These are phyloP conservation scores for Drosophila dives DNA, from an alignment of 2,888 invertebrate species.

Conservation along the genomic window DNA sequence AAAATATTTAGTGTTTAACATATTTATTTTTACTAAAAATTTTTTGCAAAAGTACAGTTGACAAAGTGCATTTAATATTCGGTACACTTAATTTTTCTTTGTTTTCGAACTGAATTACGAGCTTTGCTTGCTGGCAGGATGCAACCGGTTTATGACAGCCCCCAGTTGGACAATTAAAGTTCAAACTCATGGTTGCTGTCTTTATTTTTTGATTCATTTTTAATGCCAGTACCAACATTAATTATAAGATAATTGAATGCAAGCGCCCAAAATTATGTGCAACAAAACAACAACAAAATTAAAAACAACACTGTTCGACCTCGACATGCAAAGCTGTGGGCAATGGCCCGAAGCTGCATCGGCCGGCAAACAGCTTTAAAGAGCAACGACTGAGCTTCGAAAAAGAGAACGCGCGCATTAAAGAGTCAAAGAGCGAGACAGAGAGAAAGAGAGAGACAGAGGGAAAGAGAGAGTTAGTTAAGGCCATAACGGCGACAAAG, in stretches of 20 bases:
- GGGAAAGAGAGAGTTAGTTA: conserved; percentile 10
- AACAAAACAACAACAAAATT: conserved; percentile 29
- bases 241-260: conserved; percentile 76
- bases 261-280: conserved; percentile 53
- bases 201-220: conserved; percentile 38
- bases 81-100: conserved; percentile 7
- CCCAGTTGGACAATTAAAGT: conserved; percentile 63
- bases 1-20: background rate
- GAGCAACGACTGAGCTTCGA: conserved; percentile 25
- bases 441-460: conserved; percentile 4
- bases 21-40: background rate
- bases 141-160: conserved; percentile 50
- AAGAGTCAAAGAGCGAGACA: conserved; percentile 6
- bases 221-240: conserved; percentile 55
- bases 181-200: conserved; percentile 66
- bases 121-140: conserved; percentile 38
- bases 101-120: conserved; percentile 36
- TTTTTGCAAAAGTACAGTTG: background rate
- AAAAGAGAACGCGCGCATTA: conserved; percentile 4
- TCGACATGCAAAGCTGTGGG: conserved; percentile 78
- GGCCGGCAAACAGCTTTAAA: conserved; percentile 32
- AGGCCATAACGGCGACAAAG: conserved; percentile 62
- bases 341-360: conserved; percentile 57
- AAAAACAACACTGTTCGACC: conserved; percentile 63
- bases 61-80: conserved; percentile 20